A percentile compares a stretch with the other conserved stretches of the same genome.
These are phyloP conservation scores for Scolanthus callimorphus DNA, from an alignment of 92 coral and sea anemone genomes.

Conservation along the genomic window DNA sequence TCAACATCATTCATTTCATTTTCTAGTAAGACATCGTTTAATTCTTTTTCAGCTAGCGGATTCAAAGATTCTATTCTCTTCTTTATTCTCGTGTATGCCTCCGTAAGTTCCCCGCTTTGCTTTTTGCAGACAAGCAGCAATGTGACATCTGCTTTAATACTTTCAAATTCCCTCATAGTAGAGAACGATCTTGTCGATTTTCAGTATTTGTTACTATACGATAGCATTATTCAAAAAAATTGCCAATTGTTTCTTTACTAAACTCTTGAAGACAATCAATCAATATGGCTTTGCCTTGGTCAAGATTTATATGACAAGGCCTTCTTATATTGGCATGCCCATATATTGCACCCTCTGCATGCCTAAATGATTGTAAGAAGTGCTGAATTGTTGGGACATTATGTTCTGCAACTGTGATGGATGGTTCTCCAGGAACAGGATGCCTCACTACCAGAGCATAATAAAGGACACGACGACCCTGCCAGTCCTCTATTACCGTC, in stretches of 20 bases:
- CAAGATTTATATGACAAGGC: slow-evolving; percentile 22
- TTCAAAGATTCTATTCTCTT: neutral
- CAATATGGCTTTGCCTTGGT: slow-evolving; percentile 23
- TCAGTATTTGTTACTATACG: too few species aligned
- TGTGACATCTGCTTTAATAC: neutral
- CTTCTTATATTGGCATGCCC: neutral
- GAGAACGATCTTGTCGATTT: too few species aligned
- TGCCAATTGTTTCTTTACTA: too few species aligned
- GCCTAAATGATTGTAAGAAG: slow-evolving; percentile 28
- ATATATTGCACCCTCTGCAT: slow-evolving; percentile 16
- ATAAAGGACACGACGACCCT: slow-evolving; percentile 28
- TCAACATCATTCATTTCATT: too few species aligned
- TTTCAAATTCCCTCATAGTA: neutral
- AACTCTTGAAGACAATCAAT: slow-evolving; percentile 17
- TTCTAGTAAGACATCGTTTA: too few species aligned
- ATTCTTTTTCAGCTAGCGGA: neutral
- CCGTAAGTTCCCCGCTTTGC: neutral
- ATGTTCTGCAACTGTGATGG: slow-evolving; percentile 48
- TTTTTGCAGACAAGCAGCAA: neutral
- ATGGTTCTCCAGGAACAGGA: slow-evolving; percentile 20
- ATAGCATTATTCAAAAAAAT: too few species aligned
- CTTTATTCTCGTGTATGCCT: neutral
- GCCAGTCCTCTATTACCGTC: slow-evolving; percentile 21
- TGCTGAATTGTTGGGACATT: slow-evolving; percentile 23
- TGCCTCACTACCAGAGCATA: slow-evolving; percentile 29